Conservation (phyloP, 2,113 vertebrate genomes). For the Sylvia atricapilla region DNA sequence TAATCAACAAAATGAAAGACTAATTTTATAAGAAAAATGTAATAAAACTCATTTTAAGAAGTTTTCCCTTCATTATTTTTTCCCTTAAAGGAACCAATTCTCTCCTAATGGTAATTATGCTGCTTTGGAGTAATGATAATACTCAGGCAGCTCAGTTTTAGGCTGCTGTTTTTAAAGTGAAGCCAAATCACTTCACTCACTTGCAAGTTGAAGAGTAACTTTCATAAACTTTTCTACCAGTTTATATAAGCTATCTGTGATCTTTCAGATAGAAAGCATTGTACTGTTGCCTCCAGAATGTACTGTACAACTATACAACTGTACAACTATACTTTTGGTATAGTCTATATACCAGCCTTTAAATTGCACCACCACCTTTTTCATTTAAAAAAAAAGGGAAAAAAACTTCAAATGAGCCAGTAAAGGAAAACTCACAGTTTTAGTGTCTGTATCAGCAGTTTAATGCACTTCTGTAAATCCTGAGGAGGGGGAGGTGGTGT, state of each 20-base stretch:
- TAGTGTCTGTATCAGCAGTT: not conserved
- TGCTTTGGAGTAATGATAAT: slow-evolving; percentile 57
- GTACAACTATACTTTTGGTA: too few species aligned
- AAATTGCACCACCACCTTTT: not conserved
- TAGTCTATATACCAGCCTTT: not conserved
- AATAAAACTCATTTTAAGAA: slow-evolving; percentile 72
- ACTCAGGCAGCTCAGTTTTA: slow-evolving; percentile 58
- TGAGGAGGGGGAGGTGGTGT: too few species aligned
- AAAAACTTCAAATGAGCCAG: not conserved
- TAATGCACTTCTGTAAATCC: not conserved
- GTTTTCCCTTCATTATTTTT: slow-evolving; percentile 71
- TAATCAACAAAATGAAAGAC: slow-evolving; percentile 78
- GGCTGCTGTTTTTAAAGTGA: slow-evolving; percentile 64
- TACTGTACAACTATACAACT: too few species aligned
- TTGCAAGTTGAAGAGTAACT: slow-evolving; percentile 53
- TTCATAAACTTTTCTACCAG: slow-evolving; percentile 17
- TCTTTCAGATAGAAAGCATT: slow-evolving; percentile 2
- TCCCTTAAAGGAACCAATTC: slow-evolving; percentile 71
- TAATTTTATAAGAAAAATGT: slow-evolving; percentile 74
- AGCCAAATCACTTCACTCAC: slow-evolving; percentile 49
- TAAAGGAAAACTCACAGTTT: not conserved
- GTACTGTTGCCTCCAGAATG: not conserved
- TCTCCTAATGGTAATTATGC: slow-evolving; percentile 69
- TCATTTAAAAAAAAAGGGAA: not conserved
- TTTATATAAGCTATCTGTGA: slow-evolving; percentile 38